Conservation (phyloP, 2,113 vertebrate genomes). For the Lates calcarifer region DNA sequence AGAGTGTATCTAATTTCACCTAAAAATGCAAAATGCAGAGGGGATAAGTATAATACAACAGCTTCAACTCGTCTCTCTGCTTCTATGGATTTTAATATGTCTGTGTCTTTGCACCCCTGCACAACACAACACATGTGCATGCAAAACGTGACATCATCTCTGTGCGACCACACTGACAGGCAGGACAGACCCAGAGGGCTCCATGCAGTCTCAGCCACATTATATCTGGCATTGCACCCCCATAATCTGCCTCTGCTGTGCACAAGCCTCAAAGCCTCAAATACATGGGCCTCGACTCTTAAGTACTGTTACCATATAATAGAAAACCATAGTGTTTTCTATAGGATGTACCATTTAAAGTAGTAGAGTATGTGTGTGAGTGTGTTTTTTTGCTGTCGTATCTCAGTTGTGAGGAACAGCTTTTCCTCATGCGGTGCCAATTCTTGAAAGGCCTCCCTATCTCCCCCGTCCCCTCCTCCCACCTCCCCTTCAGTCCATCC, state of each 20-base stretch:
- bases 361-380: slow-evolving; percentile 9
- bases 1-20: background rate
- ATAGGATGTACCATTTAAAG: slow-evolving; percentile 61
- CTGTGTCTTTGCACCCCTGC: slow-evolving; percentile 5
- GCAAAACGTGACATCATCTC: slow-evolving; percentile 72
- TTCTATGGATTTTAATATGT: background rate
- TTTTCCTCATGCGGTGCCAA: slow-evolving; percentile 56
- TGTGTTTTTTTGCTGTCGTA: slow-evolving; percentile 51
- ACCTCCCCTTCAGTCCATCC: slow-evolving; percentile 40
- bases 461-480: slow-evolving; percentile 55
- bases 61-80: slow-evolving; percentile 16
- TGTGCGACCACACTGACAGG: slow-evolving; percentile 73
- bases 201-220: slow-evolving; percentile 79
- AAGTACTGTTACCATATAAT: slow-evolving; percentile 66
- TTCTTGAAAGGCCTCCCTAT: slow-evolving; percentile 50
- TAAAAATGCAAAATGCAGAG: background rate
- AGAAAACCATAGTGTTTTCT: slow-evolving; percentile 66
- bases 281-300: slow-evolving; percentile 68
- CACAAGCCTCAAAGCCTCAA: slow-evolving; percentile 76
- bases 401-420: slow-evolving; percentile 44
- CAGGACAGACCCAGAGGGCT: slow-evolving; percentile 71
- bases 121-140: slow-evolving; percentile 47
- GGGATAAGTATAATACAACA: background rate
- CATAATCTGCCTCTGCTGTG: slow-evolving; percentile 78
- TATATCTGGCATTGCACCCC: slow-evolving; percentile 79